These are phyloP conservation scores for Zeus faber DNA, from an alignment of 2,113 vertebrate genomes.

Conservation along the genomic window DNA sequence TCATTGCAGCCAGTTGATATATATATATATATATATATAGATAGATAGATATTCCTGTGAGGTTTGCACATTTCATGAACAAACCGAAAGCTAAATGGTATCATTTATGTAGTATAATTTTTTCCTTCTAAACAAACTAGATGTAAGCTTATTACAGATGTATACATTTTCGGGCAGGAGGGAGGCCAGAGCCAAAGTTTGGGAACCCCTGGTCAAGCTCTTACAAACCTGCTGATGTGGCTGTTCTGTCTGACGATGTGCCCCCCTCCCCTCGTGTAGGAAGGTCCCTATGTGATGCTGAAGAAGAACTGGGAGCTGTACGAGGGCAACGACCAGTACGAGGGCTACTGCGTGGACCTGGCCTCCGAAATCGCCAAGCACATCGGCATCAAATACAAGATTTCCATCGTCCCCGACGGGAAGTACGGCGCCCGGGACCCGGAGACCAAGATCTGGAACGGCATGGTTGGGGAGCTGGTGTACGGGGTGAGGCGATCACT, in stretches of 20 bases:
- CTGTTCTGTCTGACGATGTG: not conserved
- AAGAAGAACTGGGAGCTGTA: slow-evolving; percentile 99
- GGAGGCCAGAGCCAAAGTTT: too few relatives aligned
- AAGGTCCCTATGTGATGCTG: slow-evolving; percentile 99
- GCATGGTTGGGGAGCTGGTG: slow-evolving; percentile 99
- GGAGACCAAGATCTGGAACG: slow-evolving; percentile 99
- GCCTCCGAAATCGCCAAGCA: slow-evolving; percentile 98
- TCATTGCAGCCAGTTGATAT: slow-evolving; percentile 46
- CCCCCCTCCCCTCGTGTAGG: slow-evolving; percentile 79
- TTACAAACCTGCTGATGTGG: too few relatives aligned
- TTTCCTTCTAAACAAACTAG: slow-evolving; percentile 60
- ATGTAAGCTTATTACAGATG: too few relatives aligned
- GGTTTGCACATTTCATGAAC: not conserved
- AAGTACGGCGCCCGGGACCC: slow-evolving; percentile 98
- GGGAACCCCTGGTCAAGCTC: too few relatives aligned
- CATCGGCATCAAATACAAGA: slow-evolving; percentile 99
- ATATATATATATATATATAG: too few relatives aligned
- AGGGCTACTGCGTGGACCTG: slow-evolving; percentile 99
- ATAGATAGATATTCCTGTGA: not conserved
- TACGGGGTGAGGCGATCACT: slow-evolving; percentile 93
- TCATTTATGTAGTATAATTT: slow-evolving; percentile 30
- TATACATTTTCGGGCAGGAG: too few relatives aligned
- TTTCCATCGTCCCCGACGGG: slow-evolving; percentile 97
- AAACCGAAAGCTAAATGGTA: too few relatives aligned
- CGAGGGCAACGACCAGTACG: slow-evolving; percentile 98